Percentiles rank a stretch among this genome's conserved stretches.
These are phyloP conservation scores for Eupristina koningsbergeri DNA, from an alignment of 1,140 invertebrate species.

Conservation along the genomic window DNA sequence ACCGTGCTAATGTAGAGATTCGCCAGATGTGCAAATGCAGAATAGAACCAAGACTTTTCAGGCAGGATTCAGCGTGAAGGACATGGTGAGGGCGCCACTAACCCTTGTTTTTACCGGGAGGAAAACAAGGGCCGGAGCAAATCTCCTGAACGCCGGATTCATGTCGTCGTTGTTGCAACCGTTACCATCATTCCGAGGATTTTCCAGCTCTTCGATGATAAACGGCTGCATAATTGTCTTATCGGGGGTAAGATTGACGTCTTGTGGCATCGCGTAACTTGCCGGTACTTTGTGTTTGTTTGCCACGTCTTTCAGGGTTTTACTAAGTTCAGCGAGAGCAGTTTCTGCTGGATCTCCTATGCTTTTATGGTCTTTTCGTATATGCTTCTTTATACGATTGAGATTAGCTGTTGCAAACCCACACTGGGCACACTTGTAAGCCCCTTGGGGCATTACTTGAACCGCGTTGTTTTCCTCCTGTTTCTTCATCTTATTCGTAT, in stretches of 20 bases:
- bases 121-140: constrained; percentile 92
- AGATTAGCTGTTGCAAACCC: constrained; percentile 78
- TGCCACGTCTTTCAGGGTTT: constrained; percentile 73
- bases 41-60: constrained; percentile 63
- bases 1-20: constrained; percentile 48
- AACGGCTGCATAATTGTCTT: constrained; percentile 88
- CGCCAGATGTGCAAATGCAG: not conserved
- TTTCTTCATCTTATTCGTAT: constrained; percentile 55
- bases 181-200: not conserved
- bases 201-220: constrained; percentile 79
- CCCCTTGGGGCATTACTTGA: constrained; percentile 68
- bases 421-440: constrained; percentile 79
- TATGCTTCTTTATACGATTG: constrained; percentile 79
- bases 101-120: constrained; percentile 90
- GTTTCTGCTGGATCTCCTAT: constrained; percentile 67
- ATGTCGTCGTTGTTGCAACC: not conserved
- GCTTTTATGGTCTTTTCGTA: constrained; percentile 76
- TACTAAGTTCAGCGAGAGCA: constrained; percentile 71
- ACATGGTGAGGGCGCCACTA: constrained; percentile 85
- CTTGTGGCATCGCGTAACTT: constrained; percentile 76
- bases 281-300: constrained; percentile 76
- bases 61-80: constrained; percentile 92
- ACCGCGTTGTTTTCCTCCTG: constrained; percentile 67
- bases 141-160: constrained; percentile 62
- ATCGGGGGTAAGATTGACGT: constrained; percentile 67